Evolutionary conservation across 1,140 invertebrate genomes (phyloP).

Genomic region (Diabrotica virgifera): DNA sequence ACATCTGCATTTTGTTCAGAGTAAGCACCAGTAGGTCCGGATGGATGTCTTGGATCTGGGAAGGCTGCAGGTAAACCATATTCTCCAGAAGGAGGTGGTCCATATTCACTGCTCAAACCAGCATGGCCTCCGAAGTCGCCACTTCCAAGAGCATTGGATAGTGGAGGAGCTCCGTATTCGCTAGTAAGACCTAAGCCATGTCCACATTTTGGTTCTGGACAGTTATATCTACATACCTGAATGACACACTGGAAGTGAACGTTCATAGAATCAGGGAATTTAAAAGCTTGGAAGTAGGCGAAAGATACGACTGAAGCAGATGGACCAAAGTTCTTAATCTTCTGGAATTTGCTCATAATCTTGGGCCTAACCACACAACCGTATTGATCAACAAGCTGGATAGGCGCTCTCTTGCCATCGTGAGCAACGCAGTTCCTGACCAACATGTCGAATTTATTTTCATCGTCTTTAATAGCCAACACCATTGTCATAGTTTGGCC

Average conservation of each 20-base stretch:
- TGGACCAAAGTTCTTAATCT: constrained; percentile 93
- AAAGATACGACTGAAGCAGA: constrained; percentile 91
- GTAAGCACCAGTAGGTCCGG: constrained; percentile 75
- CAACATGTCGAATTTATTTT: constrained; percentile 94
- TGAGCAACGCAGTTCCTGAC: constrained; percentile 92
- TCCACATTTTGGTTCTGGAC: constrained; percentile 85
- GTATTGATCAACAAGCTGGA: constrained; percentile 87
- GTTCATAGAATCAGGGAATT: constrained; percentile 96
- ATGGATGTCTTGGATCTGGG: constrained; percentile 79
- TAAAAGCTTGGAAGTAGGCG: constrained; percentile 95
- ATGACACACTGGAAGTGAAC: constrained; percentile 97
- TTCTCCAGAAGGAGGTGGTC: constrained; percentile 61
- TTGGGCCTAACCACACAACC: constrained; percentile 90
- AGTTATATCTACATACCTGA: constrained; percentile 90
- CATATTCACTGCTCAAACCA: constrained; percentile 66
- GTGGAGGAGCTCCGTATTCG: constrained; percentile 63
- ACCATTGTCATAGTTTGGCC: constrained; percentile 97
- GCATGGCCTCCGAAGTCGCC: constrained; percentile 65
- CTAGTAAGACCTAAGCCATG: constrained; percentile 57
- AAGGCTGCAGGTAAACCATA: constrained; percentile 74
- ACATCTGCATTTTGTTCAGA: constrained; percentile 76
- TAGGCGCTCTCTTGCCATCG: constrained; percentile 87
- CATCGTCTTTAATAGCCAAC: constrained; percentile 90
- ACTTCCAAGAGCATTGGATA: constrained; percentile 56
- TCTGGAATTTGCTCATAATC: constrained; percentile 93